A percentile compares a stretch with the other conserved stretches of the same genome.
These are phyloP conservation scores for Oscheius sp. DNA, from an alignment of 1,140 invertebrate genomes.

Conservation along the genomic window DNA sequence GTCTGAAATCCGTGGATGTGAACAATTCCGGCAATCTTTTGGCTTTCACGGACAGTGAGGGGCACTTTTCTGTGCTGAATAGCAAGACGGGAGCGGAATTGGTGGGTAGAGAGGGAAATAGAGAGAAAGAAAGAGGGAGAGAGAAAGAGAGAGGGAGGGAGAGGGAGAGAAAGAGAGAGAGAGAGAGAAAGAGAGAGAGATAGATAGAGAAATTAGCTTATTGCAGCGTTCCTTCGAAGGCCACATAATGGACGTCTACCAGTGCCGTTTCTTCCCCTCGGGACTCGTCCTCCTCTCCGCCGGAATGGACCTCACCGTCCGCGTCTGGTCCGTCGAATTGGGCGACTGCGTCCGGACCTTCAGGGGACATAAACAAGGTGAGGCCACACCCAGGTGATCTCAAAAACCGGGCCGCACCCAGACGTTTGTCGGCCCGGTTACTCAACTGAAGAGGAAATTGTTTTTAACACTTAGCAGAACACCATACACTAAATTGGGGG, in stretches of 20 bases:
- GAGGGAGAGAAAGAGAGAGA: not conserved
- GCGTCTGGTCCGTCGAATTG: constrained; percentile 72
- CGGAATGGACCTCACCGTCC: constrained; percentile 71
- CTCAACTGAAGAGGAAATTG: too few relatives aligned
- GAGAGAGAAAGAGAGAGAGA: not conserved
- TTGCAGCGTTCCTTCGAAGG: constrained; percentile 64
- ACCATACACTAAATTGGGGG: too few relatives aligned
- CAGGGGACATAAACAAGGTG: constrained; percentile 67
- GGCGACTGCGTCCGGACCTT: constrained; percentile 71
- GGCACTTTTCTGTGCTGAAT: not conserved
- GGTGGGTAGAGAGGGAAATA: not conserved
- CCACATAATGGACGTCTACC: constrained; percentile 72
- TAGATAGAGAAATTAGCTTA: not conserved
- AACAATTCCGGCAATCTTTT: not conserved
- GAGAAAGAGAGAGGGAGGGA: not conserved
- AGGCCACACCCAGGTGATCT: not conserved
- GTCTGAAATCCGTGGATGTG: not conserved
- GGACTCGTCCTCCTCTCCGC: constrained; percentile 71
- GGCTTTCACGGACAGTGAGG: not conserved
- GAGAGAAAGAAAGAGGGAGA: not conserved
- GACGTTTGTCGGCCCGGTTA: too few relatives aligned
- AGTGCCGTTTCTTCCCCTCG: constrained; percentile 73
- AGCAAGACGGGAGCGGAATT: not conserved
- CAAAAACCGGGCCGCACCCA: too few relatives aligned
- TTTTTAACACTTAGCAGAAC: too few relatives aligned